phyloP scores from a whole-genome alignment of 1,140 invertebrate genomes.

The Calliopsis andreniformis region DNA sequence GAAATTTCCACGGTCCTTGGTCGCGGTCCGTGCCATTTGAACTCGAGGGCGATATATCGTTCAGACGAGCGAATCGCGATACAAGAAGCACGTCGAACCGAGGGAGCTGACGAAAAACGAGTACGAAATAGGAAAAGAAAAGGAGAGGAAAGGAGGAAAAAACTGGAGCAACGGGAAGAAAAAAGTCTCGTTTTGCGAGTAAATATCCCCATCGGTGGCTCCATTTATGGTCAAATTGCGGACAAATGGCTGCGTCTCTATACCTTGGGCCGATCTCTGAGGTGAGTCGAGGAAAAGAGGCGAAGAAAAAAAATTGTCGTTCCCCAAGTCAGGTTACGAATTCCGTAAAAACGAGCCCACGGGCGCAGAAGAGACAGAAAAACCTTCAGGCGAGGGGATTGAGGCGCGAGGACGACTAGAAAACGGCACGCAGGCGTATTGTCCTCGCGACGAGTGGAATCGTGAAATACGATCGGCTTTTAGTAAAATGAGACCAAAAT shows the following conservation, averaged over 20 bases:
- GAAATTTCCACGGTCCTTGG: conserved; percentile 72
- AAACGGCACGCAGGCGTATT: conserved; percentile 70
- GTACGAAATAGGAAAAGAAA: conserved; percentile 14
- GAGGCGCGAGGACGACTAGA: conserved; percentile 50
- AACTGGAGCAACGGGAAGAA: conserved; percentile 26
- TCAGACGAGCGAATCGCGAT: conserved; percentile 1
- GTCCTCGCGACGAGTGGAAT: conserved; percentile 72
- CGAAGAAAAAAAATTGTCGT: conserved; percentile 32
- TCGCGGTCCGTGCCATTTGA: conserved; percentile 67
- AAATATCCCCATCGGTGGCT: conserved; percentile 64
- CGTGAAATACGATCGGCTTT: conserved; percentile 79
- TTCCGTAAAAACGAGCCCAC: conserved; percentile 52
- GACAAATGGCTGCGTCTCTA: conserved; percentile 75
- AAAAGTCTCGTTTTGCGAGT: conserved; percentile 24
- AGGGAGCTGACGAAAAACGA: not conserved
- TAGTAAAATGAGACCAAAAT: conserved; percentile 79
- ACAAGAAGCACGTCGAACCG: not conserved
- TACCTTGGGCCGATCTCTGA: conserved; percentile 31
- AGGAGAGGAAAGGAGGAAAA: conserved; percentile 38
- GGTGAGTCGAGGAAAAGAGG: not conserved
- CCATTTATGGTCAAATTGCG: conserved; percentile 75
- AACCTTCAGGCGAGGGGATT: conserved; percentile 10
- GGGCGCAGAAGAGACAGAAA: conserved; percentile 28
- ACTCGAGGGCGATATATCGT: conserved; percentile 64
- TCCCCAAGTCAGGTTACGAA: conserved; percentile 66